Evolutionary conservation across 2,113 vertebrate species (phyloP).

Genomic region (Oreochromis niloticus): DNA sequence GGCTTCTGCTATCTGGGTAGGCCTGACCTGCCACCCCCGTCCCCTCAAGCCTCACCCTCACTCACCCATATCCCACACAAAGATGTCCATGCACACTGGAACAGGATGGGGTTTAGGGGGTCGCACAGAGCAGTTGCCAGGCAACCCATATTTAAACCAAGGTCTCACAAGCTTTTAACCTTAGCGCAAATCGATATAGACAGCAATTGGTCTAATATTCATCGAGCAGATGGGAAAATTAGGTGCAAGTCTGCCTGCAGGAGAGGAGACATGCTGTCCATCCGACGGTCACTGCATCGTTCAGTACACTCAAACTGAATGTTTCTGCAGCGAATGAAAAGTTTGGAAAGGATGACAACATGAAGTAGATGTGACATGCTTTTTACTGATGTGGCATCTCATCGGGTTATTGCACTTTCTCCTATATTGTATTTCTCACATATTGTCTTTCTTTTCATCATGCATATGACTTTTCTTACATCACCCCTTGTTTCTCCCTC

Average conservation of each 20-base stretch:
- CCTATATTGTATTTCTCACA: not conserved
- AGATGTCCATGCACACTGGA: not conserved
- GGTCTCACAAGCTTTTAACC: slow-evolving; percentile 76
- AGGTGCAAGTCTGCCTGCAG: slow-evolving; percentile 37
- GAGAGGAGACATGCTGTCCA: slow-evolving; percentile 7
- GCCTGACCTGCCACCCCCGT: slow-evolving; percentile 10
- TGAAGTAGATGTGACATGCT: slow-evolving; percentile 21
- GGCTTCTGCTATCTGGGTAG: slow-evolving; percentile 53
- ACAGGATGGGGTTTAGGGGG: slow-evolving; percentile 14
- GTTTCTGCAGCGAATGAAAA: not conserved
- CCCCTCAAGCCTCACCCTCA: slow-evolving; percentile 8
- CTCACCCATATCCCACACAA: not conserved
- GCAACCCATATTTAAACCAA: slow-evolving; percentile 66
- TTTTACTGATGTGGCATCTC: slow-evolving; percentile 21
- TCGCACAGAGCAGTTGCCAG: slow-evolving; percentile 53
- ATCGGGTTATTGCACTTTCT: not conserved
- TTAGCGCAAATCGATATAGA: slow-evolving; percentile 65
- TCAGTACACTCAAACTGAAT: slow-evolving; percentile 33
- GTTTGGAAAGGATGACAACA: not conserved
- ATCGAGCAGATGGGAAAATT: slow-evolving; percentile 70
- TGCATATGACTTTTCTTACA: not conserved
- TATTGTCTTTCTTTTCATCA: not conserved
- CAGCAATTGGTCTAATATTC: slow-evolving; percentile 67
- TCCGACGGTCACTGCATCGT: slow-evolving; percentile 8
- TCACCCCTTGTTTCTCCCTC: not conserved